phyloP scores from a whole-genome alignment of 2,113 vertebrate genomes.

The Gymnogyps californianus region DNA sequence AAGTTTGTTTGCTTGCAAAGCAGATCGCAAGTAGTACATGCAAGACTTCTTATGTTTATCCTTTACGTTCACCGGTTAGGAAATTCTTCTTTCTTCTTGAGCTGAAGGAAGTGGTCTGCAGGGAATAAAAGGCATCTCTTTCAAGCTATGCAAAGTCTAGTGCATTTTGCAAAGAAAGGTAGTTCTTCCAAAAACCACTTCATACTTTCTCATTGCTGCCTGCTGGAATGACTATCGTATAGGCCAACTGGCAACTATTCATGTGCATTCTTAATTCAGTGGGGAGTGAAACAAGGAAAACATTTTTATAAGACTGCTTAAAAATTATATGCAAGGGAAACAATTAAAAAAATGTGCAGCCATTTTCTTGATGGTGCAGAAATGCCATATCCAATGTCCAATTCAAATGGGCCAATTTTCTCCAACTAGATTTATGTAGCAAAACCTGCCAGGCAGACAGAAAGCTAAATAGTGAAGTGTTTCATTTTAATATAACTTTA shows the following conservation, averaged over 20 bases:
- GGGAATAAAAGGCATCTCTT: conserved; percentile 58
- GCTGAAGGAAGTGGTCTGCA: conserved; percentile 41
- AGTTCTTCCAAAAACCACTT: conserved; percentile 51
- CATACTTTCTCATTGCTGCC: conserved; percentile 58
- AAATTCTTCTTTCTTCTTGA: conserved; percentile 30
- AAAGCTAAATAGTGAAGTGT: conserved; percentile 65
- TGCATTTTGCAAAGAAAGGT: conserved; percentile 11
- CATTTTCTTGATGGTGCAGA: conserved; percentile 65
- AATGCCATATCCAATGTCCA: conserved; percentile 53
- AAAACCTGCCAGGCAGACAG: conserved; percentile 56
- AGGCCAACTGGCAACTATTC: conserved; percentile 66
- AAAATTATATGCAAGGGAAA: conserved; percentile 70
- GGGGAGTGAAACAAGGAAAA: conserved; percentile 71
- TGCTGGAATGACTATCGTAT: conserved; percentile 47
- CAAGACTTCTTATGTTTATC: not conserved
- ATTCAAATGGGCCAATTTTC: conserved; percentile 59
- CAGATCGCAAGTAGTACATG: not conserved
- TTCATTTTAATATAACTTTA: conserved; percentile 67
- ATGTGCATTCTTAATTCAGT: conserved; percentile 65
- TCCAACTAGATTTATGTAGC: conserved; percentile 57
- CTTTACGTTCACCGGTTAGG: conserved; percentile 11
- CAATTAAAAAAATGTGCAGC: conserved; percentile 69
- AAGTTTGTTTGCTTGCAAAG: not conserved
- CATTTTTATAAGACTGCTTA: conserved; percentile 70
- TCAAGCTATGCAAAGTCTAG: conserved; percentile 11